These are phyloP conservation scores for Oligia strigilis DNA, from an alignment of 2,888 invertebrate genomes.

Conservation along the genomic window DNA sequence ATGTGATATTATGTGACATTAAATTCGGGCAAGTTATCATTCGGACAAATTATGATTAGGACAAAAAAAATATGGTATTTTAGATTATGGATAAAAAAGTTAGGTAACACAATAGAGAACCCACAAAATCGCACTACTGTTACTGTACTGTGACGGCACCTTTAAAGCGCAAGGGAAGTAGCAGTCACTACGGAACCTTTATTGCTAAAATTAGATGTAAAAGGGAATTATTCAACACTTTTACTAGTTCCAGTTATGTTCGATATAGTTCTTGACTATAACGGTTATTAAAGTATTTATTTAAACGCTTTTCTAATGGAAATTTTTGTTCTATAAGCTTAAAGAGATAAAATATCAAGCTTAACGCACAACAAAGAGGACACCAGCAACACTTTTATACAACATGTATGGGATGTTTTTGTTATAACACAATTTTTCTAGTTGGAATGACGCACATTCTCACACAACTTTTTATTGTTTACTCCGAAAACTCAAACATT, in stretches of 20 bases:
- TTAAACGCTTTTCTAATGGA: background rate
- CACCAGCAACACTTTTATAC: background rate
- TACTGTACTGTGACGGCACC: too few species aligned
- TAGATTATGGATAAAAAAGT: too few species aligned
- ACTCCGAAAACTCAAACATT: constrained; percentile 20
- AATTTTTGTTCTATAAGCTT: background rate
- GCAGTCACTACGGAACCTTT: background rate
- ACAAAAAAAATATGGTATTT: too few species aligned
- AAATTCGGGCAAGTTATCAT: too few species aligned
- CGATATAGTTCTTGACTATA: background rate
- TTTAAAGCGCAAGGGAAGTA: background rate
- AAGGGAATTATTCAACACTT: background rate
- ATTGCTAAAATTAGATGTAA: background rate
- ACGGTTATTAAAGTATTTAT: background rate
- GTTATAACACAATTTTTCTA: background rate
- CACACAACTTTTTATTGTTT: constrained; percentile 12
- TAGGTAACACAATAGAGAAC: too few species aligned
- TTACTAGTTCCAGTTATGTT: background rate
- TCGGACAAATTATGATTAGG: too few species aligned
- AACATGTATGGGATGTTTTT: background rate
- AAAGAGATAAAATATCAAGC: background rate
- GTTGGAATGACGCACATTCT: constrained; percentile 1
- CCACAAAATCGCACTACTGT: background rate
- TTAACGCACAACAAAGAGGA: background rate
- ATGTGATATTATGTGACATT: too few species aligned